These are phyloP conservation scores for Lymantria dispar DNA, from an alignment of 2,888 invertebrate genomes.

Conservation along the genomic window DNA sequence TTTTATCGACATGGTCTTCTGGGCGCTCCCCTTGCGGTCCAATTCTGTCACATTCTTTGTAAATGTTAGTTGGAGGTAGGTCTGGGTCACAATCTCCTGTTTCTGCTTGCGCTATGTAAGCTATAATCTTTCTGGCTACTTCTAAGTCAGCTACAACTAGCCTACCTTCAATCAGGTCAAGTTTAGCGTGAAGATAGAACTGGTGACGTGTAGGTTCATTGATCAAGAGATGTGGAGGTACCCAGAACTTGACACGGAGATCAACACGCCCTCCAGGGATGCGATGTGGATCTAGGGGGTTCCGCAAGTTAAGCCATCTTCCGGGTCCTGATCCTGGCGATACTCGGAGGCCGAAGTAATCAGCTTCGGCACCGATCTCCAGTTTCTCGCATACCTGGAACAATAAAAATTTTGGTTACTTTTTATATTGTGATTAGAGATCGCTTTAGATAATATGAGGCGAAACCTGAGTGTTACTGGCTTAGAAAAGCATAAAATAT, in stretches of 20 bases:
- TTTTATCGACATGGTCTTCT: slow-evolving; percentile 83
- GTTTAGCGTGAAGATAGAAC: slow-evolving; percentile 92
- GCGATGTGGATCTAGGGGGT: slow-evolving; percentile 89
- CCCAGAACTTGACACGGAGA: slow-evolving; percentile 94
- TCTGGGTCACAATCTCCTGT: slow-evolving; percentile 86
- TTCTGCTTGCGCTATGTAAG: slow-evolving; percentile 90
- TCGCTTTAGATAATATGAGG: too few species aligned
- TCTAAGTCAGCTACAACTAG: slow-evolving; percentile 87
- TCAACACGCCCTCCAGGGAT: slow-evolving; percentile 86
- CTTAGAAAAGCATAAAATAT: neutral
- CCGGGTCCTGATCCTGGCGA: slow-evolving; percentile 84
- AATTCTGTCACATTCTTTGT: slow-evolving; percentile 84
- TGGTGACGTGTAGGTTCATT: slow-evolving; percentile 93
- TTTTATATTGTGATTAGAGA: neutral
- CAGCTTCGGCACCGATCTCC: slow-evolving; percentile 91
- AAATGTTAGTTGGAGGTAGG: slow-evolving; percentile 82
- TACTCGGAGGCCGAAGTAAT: slow-evolving; percentile 93
- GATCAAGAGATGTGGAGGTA: slow-evolving; percentile 92
- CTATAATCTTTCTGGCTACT: slow-evolving; percentile 87
- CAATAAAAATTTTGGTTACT: slow-evolving; percentile 27
- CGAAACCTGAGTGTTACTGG: too few species aligned
- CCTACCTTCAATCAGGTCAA: slow-evolving; percentile 88
- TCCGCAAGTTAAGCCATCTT: slow-evolving; percentile 93
- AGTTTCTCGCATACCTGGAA: slow-evolving; percentile 91
- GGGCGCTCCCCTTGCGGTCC: slow-evolving; percentile 84